A percentile compares a stretch with the other conserved stretches of the same genome.
These are phyloP conservation scores for Tetragonula clypearis DNA, from an alignment of 1,140 invertebrate genomes.

Conservation along the genomic window DNA sequence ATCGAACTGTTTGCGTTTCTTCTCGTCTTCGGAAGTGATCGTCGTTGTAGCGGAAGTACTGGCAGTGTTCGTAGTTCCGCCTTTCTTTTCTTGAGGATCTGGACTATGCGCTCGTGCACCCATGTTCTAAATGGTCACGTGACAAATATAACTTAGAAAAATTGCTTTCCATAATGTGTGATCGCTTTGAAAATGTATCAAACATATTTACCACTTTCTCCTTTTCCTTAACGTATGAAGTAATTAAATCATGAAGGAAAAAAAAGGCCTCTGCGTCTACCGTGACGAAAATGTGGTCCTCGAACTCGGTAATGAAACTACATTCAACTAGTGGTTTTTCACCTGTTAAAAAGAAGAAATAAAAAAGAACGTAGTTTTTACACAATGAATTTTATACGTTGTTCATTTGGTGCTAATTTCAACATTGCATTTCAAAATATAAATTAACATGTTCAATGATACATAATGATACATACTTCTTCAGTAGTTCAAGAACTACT, in stretches of 20 bases:
- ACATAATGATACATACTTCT: not conserved
- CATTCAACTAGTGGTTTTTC: conserved; percentile 95
- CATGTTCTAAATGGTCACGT: conserved; percentile 71
- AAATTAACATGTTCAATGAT: not conserved
- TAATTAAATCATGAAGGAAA: conserved; percentile 98
- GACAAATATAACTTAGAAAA: conserved; percentile 31
- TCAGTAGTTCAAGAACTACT: not conserved
- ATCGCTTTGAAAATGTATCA: not conserved
- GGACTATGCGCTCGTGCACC: conserved; percentile 80
- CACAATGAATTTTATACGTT: not conserved
- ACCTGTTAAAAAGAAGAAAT: conserved; percentile 81
- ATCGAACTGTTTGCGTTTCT: conserved; percentile 81
- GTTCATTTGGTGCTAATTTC: not conserved
- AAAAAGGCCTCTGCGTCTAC: conserved; percentile 99
- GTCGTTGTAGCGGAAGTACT: conserved; percentile 59
- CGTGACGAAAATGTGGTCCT: conserved; percentile 98
- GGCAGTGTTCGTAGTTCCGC: conserved; percentile 47
- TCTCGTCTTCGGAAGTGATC: conserved; percentile 77
- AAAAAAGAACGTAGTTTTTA: not conserved
- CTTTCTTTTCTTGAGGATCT: conserved; percentile 76
- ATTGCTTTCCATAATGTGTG: not conserved
- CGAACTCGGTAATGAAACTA: conserved; percentile 98
- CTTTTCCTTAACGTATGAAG: conserved; percentile 96
- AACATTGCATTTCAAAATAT: conserved; percentile 4
- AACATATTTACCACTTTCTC: conserved; percentile 88